phyloP scores from a whole-genome alignment of 2,888 invertebrate genomes.

The Ctena decussata region DNA sequence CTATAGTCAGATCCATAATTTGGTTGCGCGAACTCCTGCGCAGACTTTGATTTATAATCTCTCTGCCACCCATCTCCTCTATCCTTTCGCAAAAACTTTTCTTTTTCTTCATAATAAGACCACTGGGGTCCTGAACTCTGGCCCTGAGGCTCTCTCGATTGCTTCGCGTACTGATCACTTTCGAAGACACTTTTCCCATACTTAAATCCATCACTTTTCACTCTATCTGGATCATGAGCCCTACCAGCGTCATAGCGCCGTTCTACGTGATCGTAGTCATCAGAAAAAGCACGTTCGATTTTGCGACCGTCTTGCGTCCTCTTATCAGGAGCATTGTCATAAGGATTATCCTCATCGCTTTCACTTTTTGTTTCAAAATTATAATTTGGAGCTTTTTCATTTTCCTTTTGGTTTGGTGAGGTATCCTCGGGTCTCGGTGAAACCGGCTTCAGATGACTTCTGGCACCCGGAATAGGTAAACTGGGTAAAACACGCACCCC shows the following conservation, averaged over 20 bases:
- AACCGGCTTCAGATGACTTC: constrained; percentile 59
- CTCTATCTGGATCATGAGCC: constrained; percentile 16
- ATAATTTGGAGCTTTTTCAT: constrained; percentile 54
- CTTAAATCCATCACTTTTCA: constrained; percentile 56
- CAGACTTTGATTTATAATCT: constrained; percentile 43
- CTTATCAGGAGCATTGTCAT: constrained; percentile 57
- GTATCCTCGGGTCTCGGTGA: constrained; percentile 50
- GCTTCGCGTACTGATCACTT: neutral
- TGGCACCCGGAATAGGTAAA: constrained; percentile 55
- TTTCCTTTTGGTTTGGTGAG: constrained; percentile 39
- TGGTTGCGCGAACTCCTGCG: constrained; percentile 8
- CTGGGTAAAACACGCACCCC: constrained; percentile 82
- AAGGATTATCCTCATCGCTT: constrained; percentile 60
- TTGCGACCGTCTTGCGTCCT: neutral
- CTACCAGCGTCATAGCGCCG: constrained; percentile 8
- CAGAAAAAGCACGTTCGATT: constrained; percentile 36
- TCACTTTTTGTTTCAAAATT: constrained; percentile 48
- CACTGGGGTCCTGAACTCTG: constrained; percentile 27
- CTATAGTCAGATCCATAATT: constrained; percentile 25
- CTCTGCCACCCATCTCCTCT: constrained; percentile 30
- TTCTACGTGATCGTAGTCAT: constrained; percentile 18
- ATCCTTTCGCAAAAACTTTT: constrained; percentile 47
- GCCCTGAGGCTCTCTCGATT: neutral
- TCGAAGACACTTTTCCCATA: constrained; percentile 12
- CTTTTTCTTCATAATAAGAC: constrained; percentile 64